Evolutionary conservation across 2,797 vertebrate species (phyloP).

Genomic region (Podarcis lilfordi): DNA sequence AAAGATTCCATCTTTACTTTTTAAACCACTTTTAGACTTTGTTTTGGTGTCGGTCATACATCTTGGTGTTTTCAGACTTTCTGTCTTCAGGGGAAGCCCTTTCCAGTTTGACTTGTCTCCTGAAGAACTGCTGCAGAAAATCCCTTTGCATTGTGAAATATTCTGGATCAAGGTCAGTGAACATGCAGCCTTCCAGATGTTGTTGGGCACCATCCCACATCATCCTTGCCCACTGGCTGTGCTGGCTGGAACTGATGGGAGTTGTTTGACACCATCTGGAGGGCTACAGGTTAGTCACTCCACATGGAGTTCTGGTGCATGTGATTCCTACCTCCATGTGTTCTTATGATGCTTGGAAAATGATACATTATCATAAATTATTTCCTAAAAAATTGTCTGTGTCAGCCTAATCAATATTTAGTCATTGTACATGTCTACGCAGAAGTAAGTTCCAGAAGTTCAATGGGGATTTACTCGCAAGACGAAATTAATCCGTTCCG

Average conservation of each 20-base stretch:
- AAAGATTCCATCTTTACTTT: not conserved
- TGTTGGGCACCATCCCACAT: too few relatives aligned
- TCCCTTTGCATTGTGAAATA: too few relatives aligned
- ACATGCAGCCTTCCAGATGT: too few relatives aligned
- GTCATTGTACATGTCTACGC: not conserved
- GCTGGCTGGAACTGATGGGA: too few relatives aligned
- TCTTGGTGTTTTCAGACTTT: not conserved
- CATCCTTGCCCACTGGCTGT: too few relatives aligned
- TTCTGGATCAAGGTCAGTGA: too few relatives aligned
- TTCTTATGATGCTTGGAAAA: too few relatives aligned
- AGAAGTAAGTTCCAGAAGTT: not conserved
- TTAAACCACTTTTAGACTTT: not conserved
- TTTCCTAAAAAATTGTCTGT: not conserved
- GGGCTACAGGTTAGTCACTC: too few relatives aligned
- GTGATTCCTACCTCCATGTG: not conserved
- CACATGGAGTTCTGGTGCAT: not conserved
- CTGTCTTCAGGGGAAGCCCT: too few relatives aligned
- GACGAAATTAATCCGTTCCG: too few relatives aligned
- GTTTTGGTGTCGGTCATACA: not conserved
- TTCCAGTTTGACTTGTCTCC: not conserved
- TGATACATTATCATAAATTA: not conserved
- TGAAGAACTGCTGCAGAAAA: too few relatives aligned
- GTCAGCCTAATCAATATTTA: not conserved
- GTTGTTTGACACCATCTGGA: too few relatives aligned
- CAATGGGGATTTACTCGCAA: not conserved